Base-by-base conservation (phyloP, 2,113 vertebrate species). In the Calidris pugnax region DNA sequence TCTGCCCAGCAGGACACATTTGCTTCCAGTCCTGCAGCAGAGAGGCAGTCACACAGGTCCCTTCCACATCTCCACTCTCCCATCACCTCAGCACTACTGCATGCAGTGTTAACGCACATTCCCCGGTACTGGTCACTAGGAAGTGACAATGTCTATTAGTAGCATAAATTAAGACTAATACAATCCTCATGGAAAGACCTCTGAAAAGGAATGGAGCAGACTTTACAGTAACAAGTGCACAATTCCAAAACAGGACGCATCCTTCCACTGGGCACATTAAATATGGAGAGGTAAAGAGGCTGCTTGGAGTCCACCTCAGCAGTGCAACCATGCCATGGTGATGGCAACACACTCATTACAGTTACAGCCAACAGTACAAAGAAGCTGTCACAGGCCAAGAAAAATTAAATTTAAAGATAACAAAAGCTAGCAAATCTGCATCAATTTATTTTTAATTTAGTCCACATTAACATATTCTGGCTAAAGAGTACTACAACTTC, bases 391-490 rank as follows among this genome's bases (percentile, higher is more conserved):
- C 28, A 48, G 51, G 19, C 26, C 13, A 71, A 86, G n/a, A 94
- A 89, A 84, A 89, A 37, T 82, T 37, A 91, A 87, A 96, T 88
- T 86, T 81, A 60, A 93, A 92, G 83, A 71, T 35, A 96, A 96
- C 73, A 88, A 67, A 93, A 83, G 47, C 28, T 88, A 91, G 63
- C 28, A 86, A 83, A 88, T 68, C 16, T 48, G 23, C 85, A 87
- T 85, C 68, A 41, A 92, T 86, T 77, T 79, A 64, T 78, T 93
- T 93, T 90, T 86, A 76, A 94, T 92, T 93, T 88, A 86, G 60
- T 27, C 41, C 33, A 27, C 18, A 59, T 88, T 90, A 95, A 47
- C 37, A 84, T 92, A 94, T 86, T 93, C 51, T 81, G 82, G 72
- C 32, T 88, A 79, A 92, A 90, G 79, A 90, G 68, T 78, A 84